Evolutionary conservation across 2,113 vertebrate species (phyloP), one percentile per base, ranked within the genome.

Genomic region (Hepsetus odoe): DNA sequence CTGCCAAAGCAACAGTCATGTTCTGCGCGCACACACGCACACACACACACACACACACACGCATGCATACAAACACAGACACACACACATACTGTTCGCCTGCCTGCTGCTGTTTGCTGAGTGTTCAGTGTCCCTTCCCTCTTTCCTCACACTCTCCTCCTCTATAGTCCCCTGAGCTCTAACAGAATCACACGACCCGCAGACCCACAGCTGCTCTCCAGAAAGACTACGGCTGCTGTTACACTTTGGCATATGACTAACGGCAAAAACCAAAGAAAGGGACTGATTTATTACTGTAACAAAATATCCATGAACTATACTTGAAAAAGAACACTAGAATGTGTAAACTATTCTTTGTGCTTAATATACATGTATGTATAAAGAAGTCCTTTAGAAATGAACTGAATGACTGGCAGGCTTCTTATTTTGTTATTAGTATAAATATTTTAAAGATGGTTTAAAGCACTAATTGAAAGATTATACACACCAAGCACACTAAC

Each of bases 91-190:
- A 16, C 28, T 35, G 44, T 53, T 30, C 13, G 66, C 71, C 28
- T 51, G 22, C 51, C 56, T 83, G 46, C 71, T 83, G 72, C 66
- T 66, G 62, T 75, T 72, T 75, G 49, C 44, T 65, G 28, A 65
- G n/a, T n/a, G n/a, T 71, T 35, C 18, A 79, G 35, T 20, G 12
- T 71, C 65, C 24, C 53, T 10, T 35, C 33, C 28, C 28, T 35
- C 32, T 18, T 18, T 26, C 30, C 24, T 58, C 28, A 16, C 71
- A 24, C 77, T 44, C 49, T 22, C 35, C 59, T 24, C 51, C 32
- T 49, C 51, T 14, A 35, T 32, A 10, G 3, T 58, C 42, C 55
- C 61, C 58, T 30, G 22, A 68, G 59, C 53, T n/a, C 51, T 55
- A 22, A 5, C 51, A 55, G 51, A 70, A 32, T 64, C 30, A 77